phyloP scores from a whole-genome alignment of 2,888 invertebrate species.

The Eremobia ochroleuca region DNA sequence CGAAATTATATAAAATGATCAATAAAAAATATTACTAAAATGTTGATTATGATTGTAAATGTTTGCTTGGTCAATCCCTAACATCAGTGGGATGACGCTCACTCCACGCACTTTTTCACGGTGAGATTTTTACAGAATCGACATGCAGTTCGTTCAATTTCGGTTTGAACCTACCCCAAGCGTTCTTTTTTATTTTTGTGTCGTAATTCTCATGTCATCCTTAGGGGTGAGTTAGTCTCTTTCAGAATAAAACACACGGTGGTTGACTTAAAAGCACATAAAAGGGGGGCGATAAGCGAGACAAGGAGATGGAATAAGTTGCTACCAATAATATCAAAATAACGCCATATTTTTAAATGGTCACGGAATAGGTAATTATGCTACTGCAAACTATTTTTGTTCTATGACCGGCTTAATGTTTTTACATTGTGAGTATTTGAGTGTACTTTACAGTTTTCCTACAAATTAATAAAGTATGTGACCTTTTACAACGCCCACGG shows the following conservation, averaged over 20 bases:
- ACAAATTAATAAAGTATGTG: background rate
- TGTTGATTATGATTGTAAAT: no score
- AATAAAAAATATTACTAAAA: no score
- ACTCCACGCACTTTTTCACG: no score
- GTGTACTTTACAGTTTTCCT: background rate
- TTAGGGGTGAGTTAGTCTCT: background rate
- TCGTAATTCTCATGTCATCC: slow-evolving; percentile 18
- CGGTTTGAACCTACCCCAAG: slow-evolving; percentile 4
- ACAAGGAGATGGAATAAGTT: background rate
- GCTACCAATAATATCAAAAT: background rate
- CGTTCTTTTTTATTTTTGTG: slow-evolving; percentile 16
- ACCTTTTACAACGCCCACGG: no score
- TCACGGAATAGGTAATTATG: background rate
- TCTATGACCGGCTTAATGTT: background rate
- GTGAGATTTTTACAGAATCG: no score
- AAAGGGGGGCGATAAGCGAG: background rate
- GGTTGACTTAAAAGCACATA: background rate
- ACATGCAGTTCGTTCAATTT: slow-evolving; percentile 11
- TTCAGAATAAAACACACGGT: slow-evolving; percentile 1
- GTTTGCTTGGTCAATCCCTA: no score
- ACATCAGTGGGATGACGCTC: no score
- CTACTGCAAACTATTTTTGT: background rate
- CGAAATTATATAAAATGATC: no score
- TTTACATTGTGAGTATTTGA: background rate
- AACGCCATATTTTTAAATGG: background rate